Evolutionary conservation across 2,797 vertebrate species (phyloP).

Genomic region (Serranus cabrilla): DNA sequence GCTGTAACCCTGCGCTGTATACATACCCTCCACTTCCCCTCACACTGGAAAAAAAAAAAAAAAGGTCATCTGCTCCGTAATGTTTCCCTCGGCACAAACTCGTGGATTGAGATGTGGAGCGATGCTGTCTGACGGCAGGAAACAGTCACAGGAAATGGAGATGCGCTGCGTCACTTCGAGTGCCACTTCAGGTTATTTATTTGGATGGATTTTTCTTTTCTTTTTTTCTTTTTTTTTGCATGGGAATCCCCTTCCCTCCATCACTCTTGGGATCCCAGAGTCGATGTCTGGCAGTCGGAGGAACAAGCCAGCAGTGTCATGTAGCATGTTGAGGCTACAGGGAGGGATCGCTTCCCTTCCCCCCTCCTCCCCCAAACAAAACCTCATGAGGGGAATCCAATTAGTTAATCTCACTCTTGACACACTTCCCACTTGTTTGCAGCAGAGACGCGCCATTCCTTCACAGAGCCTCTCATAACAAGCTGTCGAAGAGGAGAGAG

Average conservation of each 20-base stretch:
- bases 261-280: conserved; percentile 62
- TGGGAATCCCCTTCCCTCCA: conserved; percentile 73
- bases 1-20: conserved; percentile 46
- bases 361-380: conserved; percentile 61
- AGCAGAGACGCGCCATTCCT: conserved; percentile 81
- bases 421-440: conserved; percentile 76
- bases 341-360: conserved; percentile 72
- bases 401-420: conserved; percentile 88
- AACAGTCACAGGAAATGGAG: conserved; percentile 80
- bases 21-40: conserved; percentile 60
- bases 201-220: conserved; percentile 62
- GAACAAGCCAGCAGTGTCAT: conserved; percentile 74
- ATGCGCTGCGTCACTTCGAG: conserved; percentile 73
- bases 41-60: conserved; percentile 26
- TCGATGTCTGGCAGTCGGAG: conserved; percentile 53
- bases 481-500: conserved; percentile 81
- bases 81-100: conserved; percentile 61
- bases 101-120: conserved; percentile 72
- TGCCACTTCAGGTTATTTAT: conserved; percentile 85
- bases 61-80: conserved; percentile 43
- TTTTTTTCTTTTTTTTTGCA: conserved; percentile 43
- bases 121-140: conserved; percentile 75
- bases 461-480: conserved; percentile 89
- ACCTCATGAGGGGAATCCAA: conserved; percentile 76
- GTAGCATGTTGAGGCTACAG: conserved; percentile 72